Evolutionary conservation across 2,888 invertebrate genomes (phyloP).

Genomic region (Philereme vetulata): DNA sequence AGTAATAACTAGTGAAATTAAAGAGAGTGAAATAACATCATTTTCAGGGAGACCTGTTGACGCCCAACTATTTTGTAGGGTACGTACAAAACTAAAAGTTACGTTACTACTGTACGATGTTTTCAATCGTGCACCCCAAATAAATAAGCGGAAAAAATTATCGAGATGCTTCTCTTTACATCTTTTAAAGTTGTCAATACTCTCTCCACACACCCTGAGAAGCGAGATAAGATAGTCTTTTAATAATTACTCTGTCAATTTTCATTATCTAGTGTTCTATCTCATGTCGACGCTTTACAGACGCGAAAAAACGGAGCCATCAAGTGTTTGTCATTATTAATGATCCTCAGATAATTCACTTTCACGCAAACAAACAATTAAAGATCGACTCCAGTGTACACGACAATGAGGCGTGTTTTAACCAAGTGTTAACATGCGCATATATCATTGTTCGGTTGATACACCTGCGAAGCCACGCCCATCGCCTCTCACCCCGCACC

Average conservation of each 20-base stretch:
- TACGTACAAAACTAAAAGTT: too few relatives aligned
- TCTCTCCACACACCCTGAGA: slow-evolving; percentile 33
- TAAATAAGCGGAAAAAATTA: too few relatives aligned
- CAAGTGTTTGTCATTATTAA: slow-evolving; percentile 42
- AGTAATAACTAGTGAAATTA: too few relatives aligned
- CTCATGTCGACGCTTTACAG: slow-evolving; percentile 46
- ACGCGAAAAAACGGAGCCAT: slow-evolving; percentile 38
- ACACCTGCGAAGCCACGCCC: slow-evolving; percentile 77
- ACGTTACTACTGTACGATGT: too few relatives aligned
- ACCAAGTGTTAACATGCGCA: slow-evolving; percentile 76
- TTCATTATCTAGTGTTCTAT: slow-evolving; percentile 57
- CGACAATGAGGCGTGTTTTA: slow-evolving; percentile 79
- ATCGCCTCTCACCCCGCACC: slow-evolving; percentile 46
- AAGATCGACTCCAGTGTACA: slow-evolving; percentile 53
- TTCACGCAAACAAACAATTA: slow-evolving; percentile 68
- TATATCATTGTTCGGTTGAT: slow-evolving; percentile 76
- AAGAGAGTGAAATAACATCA: too few relatives aligned
- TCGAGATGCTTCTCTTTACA: too few relatives aligned
- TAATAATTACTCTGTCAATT: slow-evolving; percentile 65
- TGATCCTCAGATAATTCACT: slow-evolving; percentile 48
- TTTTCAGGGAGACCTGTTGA: too few relatives aligned
- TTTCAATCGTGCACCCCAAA: too few relatives aligned
- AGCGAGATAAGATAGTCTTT: slow-evolving; percentile 34
- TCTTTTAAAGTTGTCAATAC: slow-evolving; percentile 36
- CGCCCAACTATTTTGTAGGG: too few relatives aligned